These are phyloP conservation scores for Bubo bubo DNA, from an alignment of 2,113 vertebrate genomes.

Conservation along the genomic window DNA sequence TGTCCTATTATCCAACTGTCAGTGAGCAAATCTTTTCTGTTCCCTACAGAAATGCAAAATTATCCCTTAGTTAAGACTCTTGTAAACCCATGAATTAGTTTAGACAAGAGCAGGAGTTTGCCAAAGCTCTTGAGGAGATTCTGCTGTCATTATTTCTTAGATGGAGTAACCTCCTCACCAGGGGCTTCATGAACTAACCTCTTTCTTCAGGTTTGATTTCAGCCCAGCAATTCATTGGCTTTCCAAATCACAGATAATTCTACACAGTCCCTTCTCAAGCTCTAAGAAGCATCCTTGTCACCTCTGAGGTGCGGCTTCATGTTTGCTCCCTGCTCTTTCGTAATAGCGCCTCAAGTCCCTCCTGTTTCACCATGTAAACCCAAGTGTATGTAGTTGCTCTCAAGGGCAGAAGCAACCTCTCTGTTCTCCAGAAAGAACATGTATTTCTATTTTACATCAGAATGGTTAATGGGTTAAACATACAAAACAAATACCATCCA, in stretches of 20 bases:
- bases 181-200: neutral
- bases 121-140: neutral
- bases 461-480: neutral
- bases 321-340: neutral
- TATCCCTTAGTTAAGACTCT: neutral
- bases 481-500: neutral
- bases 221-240: neutral
- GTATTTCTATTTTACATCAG: neutral
- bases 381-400: rapidly evolving
- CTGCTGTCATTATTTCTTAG: neutral
- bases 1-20: neutral
- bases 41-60: neutral
- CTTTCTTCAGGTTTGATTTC: neutral
- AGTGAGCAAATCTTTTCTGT: neutral
- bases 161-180: neutral
- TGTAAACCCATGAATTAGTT: neutral
- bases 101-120: neutral
- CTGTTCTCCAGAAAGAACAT: neutral
- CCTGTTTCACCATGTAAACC: neutral
- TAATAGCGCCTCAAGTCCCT: neutral
- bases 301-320: neutral
- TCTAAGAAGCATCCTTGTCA: neutral
- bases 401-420: neutral
- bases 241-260: neutral
- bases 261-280: neutral